Base-by-base conservation (phyloP, 2,797 vertebrate species). In the Lateolabrax maculatus region DNA sequence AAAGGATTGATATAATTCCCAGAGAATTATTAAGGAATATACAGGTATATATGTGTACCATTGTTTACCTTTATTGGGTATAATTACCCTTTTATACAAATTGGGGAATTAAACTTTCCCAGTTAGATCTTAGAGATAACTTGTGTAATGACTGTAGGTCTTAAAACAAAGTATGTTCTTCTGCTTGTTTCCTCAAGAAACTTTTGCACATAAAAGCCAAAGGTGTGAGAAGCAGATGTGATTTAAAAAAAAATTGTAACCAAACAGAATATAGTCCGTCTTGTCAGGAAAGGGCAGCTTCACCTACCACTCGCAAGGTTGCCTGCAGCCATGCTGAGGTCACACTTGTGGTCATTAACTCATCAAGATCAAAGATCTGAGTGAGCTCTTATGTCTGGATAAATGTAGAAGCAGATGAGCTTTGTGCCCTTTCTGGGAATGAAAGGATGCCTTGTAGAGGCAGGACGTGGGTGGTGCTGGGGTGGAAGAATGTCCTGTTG, bases 401-500 rank as follows among this genome's bases (percentile, higher is more conserved):
- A 55, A 25, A 27, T 62, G 58, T 57, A 53, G 15, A 81, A 84
- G 81, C 71, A 83, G 79, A 86, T 84, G 89, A 84, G 83, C 67
- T 84, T 77, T 84, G 61, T 91, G 74, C 58, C 88, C 92, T 92
- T 89, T 89, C 72, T 87, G 77, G 81, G 90, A 91, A 66, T 74
- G 66, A 70, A 83, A 57, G n/a, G 83, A 85, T 67, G 83, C 84
- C 81, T 86, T 79, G 81, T 82, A 71, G 65, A 88, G 82, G 77
- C 74, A 86, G 80, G 71, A 78, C 53, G 76, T 63, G 84, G 75
- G 75, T 74, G 74, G 75, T 71, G 68, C 80, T 12, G 79, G 48
- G 75, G 62, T 74, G 86, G 75, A 88, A 89, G 83, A 89, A 90
- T 89, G 87, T 86, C 87, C 86, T 93, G 92, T 91, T 92, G 92